phyloP scores from a whole-genome alignment of 2,113 vertebrate genomes.

The Crotalus viridis region DNA sequence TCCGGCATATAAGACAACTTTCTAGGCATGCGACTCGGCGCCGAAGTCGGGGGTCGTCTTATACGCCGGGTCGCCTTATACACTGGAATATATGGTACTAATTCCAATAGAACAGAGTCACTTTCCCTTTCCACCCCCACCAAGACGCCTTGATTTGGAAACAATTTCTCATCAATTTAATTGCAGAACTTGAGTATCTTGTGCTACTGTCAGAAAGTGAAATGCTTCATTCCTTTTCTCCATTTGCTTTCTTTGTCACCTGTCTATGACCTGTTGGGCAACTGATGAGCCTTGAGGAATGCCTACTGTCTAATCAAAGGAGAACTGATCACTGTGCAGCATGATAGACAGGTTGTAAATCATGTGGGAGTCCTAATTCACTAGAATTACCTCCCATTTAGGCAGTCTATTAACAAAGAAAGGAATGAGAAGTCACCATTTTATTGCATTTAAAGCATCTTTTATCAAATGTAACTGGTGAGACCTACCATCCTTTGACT shows the following conservation, averaged over 20 bases:
- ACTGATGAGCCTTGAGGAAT: not conserved
- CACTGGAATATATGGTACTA: not conserved
- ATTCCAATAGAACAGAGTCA: constrained; percentile 12
- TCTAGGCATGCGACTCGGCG: too few relatives aligned
- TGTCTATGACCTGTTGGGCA: not conserved
- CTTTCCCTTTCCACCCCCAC: constrained; percentile 21
- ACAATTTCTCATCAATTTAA: constrained; percentile 8
- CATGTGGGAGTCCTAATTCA: not conserved
- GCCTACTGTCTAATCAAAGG: constrained; percentile 17
- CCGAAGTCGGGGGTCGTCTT: too few relatives aligned
- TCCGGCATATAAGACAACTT: too few relatives aligned
- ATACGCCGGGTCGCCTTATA: too few relatives aligned
- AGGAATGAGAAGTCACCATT: not conserved
- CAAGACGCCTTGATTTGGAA: not conserved
- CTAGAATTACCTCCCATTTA: not conserved
- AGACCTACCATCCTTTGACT: not conserved
- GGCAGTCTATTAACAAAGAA: not conserved
- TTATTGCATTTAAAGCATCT: not conserved
- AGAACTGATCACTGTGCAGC: not conserved
- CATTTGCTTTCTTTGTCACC: constrained; percentile 10
- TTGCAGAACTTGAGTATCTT: constrained; percentile 15
- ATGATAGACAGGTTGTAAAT: not conserved
- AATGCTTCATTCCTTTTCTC: constrained; percentile 9
- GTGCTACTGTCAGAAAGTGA: not conserved
- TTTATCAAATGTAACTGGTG: not conserved